phyloP scores from a whole-genome alignment of 2,888 invertebrate genomes.

The Limnephilus lunatus region DNA sequence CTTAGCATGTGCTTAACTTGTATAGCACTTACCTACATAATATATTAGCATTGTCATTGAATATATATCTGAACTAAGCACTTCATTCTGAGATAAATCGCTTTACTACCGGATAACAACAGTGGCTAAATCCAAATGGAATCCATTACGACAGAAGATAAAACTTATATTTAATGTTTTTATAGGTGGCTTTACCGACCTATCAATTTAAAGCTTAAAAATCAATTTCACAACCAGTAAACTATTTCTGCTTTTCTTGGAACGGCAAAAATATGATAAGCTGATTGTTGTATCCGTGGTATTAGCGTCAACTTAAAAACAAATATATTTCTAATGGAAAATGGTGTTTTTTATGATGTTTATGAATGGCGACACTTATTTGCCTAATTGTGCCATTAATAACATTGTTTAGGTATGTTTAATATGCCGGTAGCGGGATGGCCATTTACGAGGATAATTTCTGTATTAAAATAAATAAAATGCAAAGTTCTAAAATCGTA shows the following conservation, averaged over 20 bases:
- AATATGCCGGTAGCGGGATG: background rate
- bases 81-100: background rate
- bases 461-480: background rate
- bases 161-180: conserved; percentile 32
- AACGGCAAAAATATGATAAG: background rate
- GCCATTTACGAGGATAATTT: background rate
- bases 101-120: conserved; percentile 42
- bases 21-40: background rate
- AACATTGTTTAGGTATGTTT: background rate
- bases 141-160: conserved; percentile 31
- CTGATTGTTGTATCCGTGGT: background rate
- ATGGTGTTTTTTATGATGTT: conserved; percentile 2
- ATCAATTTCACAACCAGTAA: conserved; percentile 24
- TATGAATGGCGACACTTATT: background rate
- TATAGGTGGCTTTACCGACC: background rate
- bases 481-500: background rate
- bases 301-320: background rate
- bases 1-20: conserved; percentile 23
- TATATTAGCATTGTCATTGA: background rate
- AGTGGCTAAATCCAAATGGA: conserved; percentile 29
- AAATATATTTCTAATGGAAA: conserved; percentile 13
- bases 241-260: background rate
- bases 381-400: too few relatives aligned
- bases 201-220: conserved; percentile 27
- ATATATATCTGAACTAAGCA: background rate